These are phyloP conservation scores for Brachyalestes nurse DNA, from an alignment of 2,797 vertebrate species.

Conservation along the genomic window DNA sequence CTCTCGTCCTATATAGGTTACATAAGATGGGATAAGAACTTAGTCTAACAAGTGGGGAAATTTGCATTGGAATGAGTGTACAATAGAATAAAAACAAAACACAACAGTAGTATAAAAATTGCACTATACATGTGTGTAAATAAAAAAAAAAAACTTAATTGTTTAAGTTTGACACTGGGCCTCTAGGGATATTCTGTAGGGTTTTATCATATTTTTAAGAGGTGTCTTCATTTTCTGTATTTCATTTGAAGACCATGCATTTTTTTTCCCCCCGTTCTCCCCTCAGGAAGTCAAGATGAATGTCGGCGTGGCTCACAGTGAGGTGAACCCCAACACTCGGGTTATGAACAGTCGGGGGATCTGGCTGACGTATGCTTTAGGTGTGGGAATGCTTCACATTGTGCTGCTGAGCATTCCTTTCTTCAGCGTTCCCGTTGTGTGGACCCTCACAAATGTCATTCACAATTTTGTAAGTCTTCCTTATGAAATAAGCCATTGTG, in stretches of 20 bases:
- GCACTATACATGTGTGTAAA: too few relatives aligned
- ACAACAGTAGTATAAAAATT: too few relatives aligned
- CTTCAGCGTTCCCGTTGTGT: slow-evolving; percentile 94
- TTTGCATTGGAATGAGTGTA: too few relatives aligned
- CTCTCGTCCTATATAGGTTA: too few relatives aligned
- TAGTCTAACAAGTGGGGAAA: too few relatives aligned
- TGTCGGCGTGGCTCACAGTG: slow-evolving; percentile 96
- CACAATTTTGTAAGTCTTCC: slow-evolving; percentile 92
- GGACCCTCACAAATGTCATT: slow-evolving; percentile 97
- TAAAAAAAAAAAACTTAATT: too few relatives aligned
- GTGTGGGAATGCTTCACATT: slow-evolving; percentile 93
- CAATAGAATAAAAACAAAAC: too few relatives aligned
- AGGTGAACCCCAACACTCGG: slow-evolving; percentile 96
- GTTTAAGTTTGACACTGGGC: too few relatives aligned
- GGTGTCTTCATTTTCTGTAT: neutral
- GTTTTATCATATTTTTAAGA: neutral
- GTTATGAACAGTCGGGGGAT: slow-evolving; percentile 98
- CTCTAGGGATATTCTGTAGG: too few relatives aligned
- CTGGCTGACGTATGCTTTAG: slow-evolving; percentile 94
- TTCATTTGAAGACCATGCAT: neutral
- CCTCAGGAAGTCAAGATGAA: slow-evolving; percentile 86
- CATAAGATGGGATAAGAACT: too few relatives aligned
- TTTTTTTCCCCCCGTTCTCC: neutral
- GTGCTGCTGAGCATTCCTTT: slow-evolving; percentile 96
- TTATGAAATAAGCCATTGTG: slow-evolving; percentile 13